A percentile compares a stretch with the other conserved stretches of the same genome.
phyloP scores from a whole-genome alignment of 2,888 invertebrate genomes.

The Dione juno region DNA sequence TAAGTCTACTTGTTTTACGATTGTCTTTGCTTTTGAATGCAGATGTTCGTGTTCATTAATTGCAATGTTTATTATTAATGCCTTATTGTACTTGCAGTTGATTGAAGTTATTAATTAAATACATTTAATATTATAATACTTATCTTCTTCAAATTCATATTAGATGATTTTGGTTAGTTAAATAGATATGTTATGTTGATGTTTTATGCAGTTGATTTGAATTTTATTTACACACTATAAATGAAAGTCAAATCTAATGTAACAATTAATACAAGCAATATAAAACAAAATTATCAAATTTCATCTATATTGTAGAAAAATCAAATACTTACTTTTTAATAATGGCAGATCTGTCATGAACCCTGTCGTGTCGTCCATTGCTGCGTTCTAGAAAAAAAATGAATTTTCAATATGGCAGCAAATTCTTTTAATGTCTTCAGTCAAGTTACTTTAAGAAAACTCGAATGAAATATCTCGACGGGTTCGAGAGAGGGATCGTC shows the following conservation, averaged over 20 bases:
- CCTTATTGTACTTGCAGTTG: not conserved
- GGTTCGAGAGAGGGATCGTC: slow-evolving; percentile 46
- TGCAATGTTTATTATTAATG: not conserved
- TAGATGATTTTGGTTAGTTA: not conserved
- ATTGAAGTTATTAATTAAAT: not conserved
- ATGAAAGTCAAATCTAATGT: not conserved
- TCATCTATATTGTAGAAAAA: not conserved
- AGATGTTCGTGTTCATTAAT: slow-evolving; percentile 8
- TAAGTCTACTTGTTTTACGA: slow-evolving; percentile 60
- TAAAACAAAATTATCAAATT: not conserved
- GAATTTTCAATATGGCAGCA: slow-evolving; percentile 30
- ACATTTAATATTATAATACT: not conserved
- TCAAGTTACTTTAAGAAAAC: slow-evolving; percentile 26
- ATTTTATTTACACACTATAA: not conserved
- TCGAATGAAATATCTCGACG: slow-evolving; percentile 31
- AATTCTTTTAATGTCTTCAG: slow-evolving; percentile 28
- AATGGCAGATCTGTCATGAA: slow-evolving; percentile 95
- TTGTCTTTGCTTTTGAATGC: slow-evolving; percentile 34
- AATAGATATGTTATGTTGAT: not conserved
- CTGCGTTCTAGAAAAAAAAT: slow-evolving; percentile 86
- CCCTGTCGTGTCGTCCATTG: slow-evolving; percentile 93
- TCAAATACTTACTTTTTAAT: slow-evolving; percentile 90
- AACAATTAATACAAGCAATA: not conserved
- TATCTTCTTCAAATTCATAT: not conserved
- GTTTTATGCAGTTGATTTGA: too few species aligned